phyloP scores from a whole-genome alignment of 2,888 invertebrate genomes.

The Galerucella pusilla region DNA sequence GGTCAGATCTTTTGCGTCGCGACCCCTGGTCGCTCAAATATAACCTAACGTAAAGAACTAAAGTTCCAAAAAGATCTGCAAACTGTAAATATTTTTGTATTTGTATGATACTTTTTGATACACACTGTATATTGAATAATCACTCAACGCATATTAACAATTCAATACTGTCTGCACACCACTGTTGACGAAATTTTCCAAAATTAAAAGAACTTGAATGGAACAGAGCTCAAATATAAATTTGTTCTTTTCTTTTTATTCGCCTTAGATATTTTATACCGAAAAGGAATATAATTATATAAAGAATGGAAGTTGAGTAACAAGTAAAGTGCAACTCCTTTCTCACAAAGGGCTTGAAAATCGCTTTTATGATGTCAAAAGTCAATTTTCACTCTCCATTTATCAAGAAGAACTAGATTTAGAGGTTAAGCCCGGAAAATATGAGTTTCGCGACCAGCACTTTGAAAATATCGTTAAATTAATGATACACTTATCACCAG shows the following conservation, averaged over 20 bases:
- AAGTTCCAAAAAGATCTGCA: too few species aligned
- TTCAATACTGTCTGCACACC: background rate
- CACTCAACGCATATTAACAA: too few species aligned
- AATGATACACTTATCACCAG: conserved; percentile 38
- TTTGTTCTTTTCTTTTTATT: conserved; percentile 20
- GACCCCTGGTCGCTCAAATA: too few species aligned
- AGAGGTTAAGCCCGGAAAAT: conserved; percentile 58
- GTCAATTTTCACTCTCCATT: conserved; percentile 65
- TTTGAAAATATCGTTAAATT: conserved; percentile 48
- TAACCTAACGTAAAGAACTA: too few species aligned
- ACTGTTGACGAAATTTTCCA: conserved; percentile 10
- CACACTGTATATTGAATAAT: too few species aligned
- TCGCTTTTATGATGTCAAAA: conserved; percentile 62
- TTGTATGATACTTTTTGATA: too few species aligned
- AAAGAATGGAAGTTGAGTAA: conserved; percentile 51
- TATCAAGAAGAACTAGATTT: conserved; percentile 57
- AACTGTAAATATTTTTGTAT: too few species aligned
- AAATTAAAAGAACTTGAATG: conserved; percentile 23
- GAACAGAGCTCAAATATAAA: conserved; percentile 10
- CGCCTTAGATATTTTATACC: conserved; percentile 26
- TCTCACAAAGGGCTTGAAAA: conserved; percentile 54
- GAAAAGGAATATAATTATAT: conserved; percentile 49
- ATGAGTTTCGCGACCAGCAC: conserved; percentile 47
- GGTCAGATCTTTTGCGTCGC: too few species aligned
- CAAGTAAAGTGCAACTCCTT: conserved; percentile 52